These are phyloP conservation scores for Coenonympha glycerion DNA, from an alignment of 2,888 invertebrate species.

Conservation along the genomic window DNA sequence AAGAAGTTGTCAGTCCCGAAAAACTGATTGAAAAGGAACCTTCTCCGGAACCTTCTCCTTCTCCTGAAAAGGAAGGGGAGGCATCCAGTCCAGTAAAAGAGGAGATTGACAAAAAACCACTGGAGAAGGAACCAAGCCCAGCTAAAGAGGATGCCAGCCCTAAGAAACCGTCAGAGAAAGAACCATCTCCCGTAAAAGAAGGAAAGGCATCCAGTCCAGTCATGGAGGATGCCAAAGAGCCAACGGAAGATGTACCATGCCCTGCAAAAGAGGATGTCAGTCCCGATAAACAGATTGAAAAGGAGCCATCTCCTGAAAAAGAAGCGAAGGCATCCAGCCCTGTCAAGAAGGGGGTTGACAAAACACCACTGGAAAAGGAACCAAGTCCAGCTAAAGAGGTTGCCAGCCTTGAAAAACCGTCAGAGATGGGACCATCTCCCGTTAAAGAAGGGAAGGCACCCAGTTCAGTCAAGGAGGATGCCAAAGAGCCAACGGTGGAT, in stretches of 20 bases:
- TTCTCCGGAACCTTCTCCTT: too few relatives aligned
- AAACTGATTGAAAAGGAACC: slow-evolving; percentile 9
- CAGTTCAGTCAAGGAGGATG: not conserved
- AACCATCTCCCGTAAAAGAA: slow-evolving; percentile 22
- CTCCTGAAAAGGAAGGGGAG: too few relatives aligned
- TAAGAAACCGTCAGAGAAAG: slow-evolving; percentile 14
- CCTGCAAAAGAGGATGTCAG: not conserved
- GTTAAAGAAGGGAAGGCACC: not conserved
- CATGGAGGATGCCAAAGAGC: not conserved
- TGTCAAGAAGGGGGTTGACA: too few relatives aligned
- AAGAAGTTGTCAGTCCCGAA: not conserved
- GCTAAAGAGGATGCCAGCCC: not conserved
- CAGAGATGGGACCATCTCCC: not conserved
- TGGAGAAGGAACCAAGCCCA: slow-evolving; percentile 20
- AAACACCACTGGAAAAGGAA: not conserved
- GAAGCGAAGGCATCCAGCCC: not conserved
- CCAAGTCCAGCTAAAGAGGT: not conserved
- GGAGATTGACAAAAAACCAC: too few relatives aligned
- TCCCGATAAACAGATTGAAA: not conserved
- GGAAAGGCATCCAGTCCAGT: not conserved
- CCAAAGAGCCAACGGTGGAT: slow-evolving; percentile 14
- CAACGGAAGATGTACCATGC: slow-evolving; percentile 13
- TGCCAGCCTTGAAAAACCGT: not conserved
- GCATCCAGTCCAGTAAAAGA: too few relatives aligned
- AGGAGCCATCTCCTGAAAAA: not conserved